Base-by-base conservation (phyloP, 1,140 invertebrate genomes). In the Leptopilina boulardi region DNA sequence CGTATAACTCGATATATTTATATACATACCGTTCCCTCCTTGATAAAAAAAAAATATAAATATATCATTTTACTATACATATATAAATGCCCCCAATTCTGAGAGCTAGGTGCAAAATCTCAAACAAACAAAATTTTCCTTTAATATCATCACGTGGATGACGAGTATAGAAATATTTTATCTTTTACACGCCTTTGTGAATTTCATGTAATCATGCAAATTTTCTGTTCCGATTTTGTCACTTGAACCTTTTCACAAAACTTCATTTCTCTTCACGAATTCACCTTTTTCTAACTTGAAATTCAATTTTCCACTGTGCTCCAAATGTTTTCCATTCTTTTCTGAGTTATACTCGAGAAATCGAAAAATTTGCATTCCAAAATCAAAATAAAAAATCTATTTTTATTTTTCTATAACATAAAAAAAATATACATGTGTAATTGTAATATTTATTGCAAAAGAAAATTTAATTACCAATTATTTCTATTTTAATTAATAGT, bases 1-100 rank as follows among this genome's bases (percentile, higher is more conserved):
- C 80, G 59, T 75, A 47, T 73, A 73, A 83, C 54, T 77, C 26
- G 66, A 73, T 75, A 76, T 80, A 82, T 80, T 84, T 84, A 79
- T 77, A 77, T 66, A 71, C 72, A 23, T 23, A 73, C 76, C 74
- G 56, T 76, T 83, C 77, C 70, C 71, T 81, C 54, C 73, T 76
- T 41, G 72, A 80, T 75, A 75, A 75, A 38, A n/a, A n/a, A n/a
- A n/a, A n/a, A n/a, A n/a, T n/a, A n/a, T n/a, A n/a, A 34, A 47
- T 66, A 75, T 70, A 75, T 75, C 74, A 70, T 70, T 47, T 75
- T 70, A 66, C 42, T 70, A 26, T 54, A 13, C 2, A 5, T 2
- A 30, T n/a, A n/a, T n/a, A n/a, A n/a, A n/a, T n/a, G n/a, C n/a
- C n/a, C 34, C 30, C 19, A 51, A 41, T 34, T 71, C 9, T n/a